phyloP scores from a whole-genome alignment of 2,888 invertebrate species.

The Lithophane socia region DNA sequence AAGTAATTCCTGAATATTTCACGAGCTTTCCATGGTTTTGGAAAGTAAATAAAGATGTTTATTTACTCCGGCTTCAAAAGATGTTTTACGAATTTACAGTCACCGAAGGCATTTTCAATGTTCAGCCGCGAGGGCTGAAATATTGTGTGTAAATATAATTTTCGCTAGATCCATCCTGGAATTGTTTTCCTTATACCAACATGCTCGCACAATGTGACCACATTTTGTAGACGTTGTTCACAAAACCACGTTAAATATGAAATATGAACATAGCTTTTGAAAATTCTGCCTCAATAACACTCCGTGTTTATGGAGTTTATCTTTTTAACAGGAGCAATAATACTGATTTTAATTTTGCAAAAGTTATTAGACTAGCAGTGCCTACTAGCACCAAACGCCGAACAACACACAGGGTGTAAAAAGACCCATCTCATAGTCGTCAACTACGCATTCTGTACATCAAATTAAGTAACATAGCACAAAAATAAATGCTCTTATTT shows the following conservation, averaged over 20 bases:
- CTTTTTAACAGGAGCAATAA: background rate
- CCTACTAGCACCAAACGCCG: background rate
- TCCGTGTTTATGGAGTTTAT: background rate
- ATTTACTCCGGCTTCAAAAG: background rate
- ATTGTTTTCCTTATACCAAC: background rate
- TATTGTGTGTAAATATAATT: background rate
- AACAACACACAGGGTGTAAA: background rate
- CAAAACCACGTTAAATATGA: constrained; percentile 8
- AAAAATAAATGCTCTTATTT: no score
- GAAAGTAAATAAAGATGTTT: background rate
- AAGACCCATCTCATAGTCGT: no score
- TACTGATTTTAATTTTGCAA: no score
- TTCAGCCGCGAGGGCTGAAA: background rate
- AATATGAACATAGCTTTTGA: no score
- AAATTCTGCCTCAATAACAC: background rate
- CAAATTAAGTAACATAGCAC: no score
- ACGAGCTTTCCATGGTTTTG: no score
- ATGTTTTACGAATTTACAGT: background rate
- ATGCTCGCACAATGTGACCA: background rate
- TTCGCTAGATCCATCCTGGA: background rate
- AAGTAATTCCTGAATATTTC: no score
- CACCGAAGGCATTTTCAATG: background rate
- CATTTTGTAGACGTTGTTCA: background rate
- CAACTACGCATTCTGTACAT: no score
- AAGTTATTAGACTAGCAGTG: no score